Conservation (phyloP, 2,113 vertebrate species). For the Pseudopipra pipra region DNA sequence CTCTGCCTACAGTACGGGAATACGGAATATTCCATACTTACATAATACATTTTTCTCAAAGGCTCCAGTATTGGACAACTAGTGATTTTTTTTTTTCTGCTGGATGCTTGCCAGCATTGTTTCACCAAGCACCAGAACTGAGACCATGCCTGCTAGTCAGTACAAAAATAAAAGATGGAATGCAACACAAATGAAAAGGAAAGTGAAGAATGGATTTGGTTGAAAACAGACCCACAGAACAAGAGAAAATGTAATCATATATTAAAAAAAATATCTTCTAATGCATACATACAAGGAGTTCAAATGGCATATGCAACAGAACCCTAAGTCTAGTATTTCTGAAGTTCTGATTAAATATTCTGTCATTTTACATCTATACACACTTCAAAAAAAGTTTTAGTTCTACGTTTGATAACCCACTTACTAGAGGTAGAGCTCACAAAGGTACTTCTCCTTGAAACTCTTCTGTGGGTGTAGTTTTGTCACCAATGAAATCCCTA, state of each 20-base stretch:
- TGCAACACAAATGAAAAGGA: background rate
- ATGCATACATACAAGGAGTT: background rate
- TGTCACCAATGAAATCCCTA: background rate
- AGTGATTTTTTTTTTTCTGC: background rate
- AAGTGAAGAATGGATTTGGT: background rate
- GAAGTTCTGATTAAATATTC: background rate
- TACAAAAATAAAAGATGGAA: background rate
- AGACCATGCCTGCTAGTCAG: background rate
- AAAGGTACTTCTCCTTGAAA: background rate
- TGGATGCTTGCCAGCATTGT: background rate
- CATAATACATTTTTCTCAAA: background rate
- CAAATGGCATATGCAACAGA: background rate
- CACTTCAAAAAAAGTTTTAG: background rate
- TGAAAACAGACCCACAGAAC: background rate
- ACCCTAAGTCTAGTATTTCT: background rate
- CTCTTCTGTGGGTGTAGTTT: background rate
- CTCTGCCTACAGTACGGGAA: background rate
- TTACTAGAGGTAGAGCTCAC: background rate
- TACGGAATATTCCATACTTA: background rate
- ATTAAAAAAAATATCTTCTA: background rate
- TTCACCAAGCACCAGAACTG: background rate
- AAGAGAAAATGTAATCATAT: background rate
- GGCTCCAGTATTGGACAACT: background rate
- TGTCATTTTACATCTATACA: background rate
- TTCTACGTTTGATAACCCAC: background rate